phyloP scores from a whole-genome alignment of 2,888 invertebrate species.

The Asteroscopus sphinx region DNA sequence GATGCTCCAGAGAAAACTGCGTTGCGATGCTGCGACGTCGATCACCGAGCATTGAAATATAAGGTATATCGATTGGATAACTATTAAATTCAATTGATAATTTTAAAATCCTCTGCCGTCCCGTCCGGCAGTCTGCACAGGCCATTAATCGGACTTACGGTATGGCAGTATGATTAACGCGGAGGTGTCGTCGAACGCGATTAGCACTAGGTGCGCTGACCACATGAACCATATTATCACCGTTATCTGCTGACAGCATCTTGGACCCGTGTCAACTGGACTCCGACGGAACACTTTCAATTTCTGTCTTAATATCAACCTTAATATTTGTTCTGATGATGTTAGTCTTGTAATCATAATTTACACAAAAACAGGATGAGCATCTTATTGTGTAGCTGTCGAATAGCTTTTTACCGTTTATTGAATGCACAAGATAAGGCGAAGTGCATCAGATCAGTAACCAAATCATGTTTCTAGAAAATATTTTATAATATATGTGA shows the following conservation, averaged over 20 bases:
- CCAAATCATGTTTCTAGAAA: constrained; percentile 9
- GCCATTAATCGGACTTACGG: constrained; percentile 8
- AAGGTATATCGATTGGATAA: too few relatives aligned
- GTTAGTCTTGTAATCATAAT: not conserved
- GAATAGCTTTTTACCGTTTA: too few relatives aligned
- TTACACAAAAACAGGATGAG: too few relatives aligned
- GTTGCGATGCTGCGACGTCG: too few relatives aligned
- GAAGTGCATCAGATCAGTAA: constrained; percentile 1
- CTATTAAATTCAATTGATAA: too few relatives aligned
- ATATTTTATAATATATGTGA: constrained; percentile 28
- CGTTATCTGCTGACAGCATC: constrained; percentile 87
- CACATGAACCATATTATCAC: constrained; percentile 81
- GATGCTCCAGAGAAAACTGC: too few relatives aligned
- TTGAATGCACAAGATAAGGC: not conserved
- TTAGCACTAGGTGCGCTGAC: constrained; percentile 66
- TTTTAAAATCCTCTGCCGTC: too few relatives aligned
- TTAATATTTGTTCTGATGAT: not conserved
- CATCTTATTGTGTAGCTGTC: too few relatives aligned
- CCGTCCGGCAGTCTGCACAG: too few relatives aligned
- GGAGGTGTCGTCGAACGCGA: constrained; percentile 73
- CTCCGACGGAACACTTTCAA: constrained; percentile 78
- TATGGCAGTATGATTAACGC: constrained; percentile 72
- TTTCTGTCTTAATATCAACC: constrained; percentile 62
- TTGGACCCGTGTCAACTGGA: constrained; percentile 85
- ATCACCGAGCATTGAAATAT: too few relatives aligned